Evolutionary conservation across 2,888 invertebrate genomes (phyloP).

Genomic region (Caradrina clavipalpis): DNA sequence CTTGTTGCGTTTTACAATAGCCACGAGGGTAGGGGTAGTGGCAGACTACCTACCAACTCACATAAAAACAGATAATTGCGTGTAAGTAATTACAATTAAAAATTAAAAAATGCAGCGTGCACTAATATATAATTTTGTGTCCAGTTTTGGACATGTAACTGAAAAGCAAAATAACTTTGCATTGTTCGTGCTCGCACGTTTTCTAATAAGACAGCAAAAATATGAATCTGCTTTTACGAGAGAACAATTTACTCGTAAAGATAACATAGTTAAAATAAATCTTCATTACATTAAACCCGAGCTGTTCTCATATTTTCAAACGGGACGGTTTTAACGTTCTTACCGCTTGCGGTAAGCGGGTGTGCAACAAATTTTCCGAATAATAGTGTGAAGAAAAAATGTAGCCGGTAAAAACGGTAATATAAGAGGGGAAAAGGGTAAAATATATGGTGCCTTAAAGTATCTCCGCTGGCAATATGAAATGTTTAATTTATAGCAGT

Average conservation of each 20-base stretch:
- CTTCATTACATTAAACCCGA: conserved; percentile 83
- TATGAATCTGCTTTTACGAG: conserved; percentile 59
- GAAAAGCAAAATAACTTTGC: conserved; percentile 23
- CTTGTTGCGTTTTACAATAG: conserved; percentile 86
- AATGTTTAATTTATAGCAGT: conserved; percentile 72
- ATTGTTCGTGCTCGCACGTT: conserved; percentile 25
- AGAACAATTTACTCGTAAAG: conserved; percentile 74
- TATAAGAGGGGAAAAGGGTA: conserved; percentile 68
- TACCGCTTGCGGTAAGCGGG: conserved; percentile 82
- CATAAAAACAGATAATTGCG: conserved; percentile 58
- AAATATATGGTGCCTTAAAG: conserved; percentile 73
- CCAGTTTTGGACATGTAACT: conserved; percentile 6
- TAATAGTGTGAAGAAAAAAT: conserved; percentile 77
- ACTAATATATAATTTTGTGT: conserved; percentile 8
- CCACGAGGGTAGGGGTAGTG: conserved; percentile 66
- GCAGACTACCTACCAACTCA: conserved; percentile 57
- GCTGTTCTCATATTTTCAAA: conserved; percentile 83
- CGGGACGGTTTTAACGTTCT: conserved; percentile 82
- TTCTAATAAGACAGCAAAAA: conserved; percentile 56
- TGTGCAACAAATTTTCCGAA: conserved; percentile 82
- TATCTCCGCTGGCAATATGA: conserved; percentile 66
- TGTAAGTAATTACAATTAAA: conserved; percentile 50
- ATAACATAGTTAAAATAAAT: conserved; percentile 84
- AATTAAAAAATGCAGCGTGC: conserved; percentile 16
- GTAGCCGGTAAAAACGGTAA: conserved; percentile 68